These are phyloP conservation scores for Symphodus melops DNA, from an alignment of 2,113 vertebrate species.

Conservation along the genomic window DNA sequence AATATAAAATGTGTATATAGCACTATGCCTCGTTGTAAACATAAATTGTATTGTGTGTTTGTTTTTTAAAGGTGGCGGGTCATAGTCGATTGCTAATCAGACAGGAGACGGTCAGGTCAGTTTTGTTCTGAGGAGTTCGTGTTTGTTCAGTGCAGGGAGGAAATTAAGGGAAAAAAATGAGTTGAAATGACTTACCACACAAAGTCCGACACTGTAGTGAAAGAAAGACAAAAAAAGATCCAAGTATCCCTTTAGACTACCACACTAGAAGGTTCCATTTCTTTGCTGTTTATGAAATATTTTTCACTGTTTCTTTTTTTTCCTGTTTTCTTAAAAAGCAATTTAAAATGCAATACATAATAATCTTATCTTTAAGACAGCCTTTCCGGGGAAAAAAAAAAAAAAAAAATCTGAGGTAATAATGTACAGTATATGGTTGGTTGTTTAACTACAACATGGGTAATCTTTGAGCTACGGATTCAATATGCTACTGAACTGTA, in stretches of 20 bases:
- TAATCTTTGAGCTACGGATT: conserved; percentile 45
- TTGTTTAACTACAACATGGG: conserved; percentile 41
- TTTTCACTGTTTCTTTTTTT: conserved; percentile 46
- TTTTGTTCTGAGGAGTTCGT: conserved; percentile 43
- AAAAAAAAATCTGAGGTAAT: conserved; percentile 58
- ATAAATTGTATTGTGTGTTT: conserved; percentile 78
- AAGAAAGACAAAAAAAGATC: conserved; percentile 45
- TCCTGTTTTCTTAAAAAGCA: conserved; percentile 67
- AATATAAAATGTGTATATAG: conserved; percentile 85
- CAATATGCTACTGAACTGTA: conserved; percentile 69
- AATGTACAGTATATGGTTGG: conserved; percentile 56
- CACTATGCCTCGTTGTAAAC: conserved; percentile 85
- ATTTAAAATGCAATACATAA: conserved; percentile 85
- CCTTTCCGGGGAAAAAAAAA: conserved; percentile 45
- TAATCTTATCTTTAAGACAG: conserved; percentile 69
- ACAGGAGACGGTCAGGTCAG: conserved; percentile 32
- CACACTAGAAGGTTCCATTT: conserved; percentile 54
- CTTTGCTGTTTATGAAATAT: conserved; percentile 62
- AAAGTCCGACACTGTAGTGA: conserved; percentile 77
- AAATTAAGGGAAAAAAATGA: conserved; percentile 72
- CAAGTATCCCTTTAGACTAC: conserved; percentile 79
- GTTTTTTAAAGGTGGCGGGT: conserved; percentile 58
- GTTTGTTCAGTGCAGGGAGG: conserved; percentile 73
- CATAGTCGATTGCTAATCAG: conserved; percentile 63
- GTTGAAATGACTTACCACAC: conserved; percentile 58